Conservation (phyloP, 2,113 vertebrate species). For the Numenius arquata region DNA sequence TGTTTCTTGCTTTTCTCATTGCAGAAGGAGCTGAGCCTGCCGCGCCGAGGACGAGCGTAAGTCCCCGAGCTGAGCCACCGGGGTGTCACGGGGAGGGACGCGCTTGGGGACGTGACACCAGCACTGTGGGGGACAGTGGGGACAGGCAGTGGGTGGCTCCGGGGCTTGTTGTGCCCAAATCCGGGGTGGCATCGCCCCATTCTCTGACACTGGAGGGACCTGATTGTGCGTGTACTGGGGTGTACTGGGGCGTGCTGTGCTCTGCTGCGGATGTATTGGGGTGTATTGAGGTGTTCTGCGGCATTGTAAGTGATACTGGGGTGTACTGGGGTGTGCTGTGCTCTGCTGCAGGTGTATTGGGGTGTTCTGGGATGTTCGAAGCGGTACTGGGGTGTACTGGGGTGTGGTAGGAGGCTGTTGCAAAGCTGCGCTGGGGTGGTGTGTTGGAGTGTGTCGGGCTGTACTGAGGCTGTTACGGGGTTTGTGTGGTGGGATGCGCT, state of each 20-base stretch:
- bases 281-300: background rate
- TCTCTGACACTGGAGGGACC: background rate
- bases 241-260: background rate
- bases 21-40: constrained; percentile 95
- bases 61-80: constrained; percentile 37
- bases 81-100: background rate
- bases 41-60: constrained; percentile 89
- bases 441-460: background rate
- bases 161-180: background rate
- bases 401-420: background rate
- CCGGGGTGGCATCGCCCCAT: fast-evolving
- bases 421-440: background rate
- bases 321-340: background rate
- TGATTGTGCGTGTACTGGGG: fast-evolving
- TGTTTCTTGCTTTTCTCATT: constrained; percentile 31
- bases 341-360: background rate
- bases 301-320: background rate
- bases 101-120: fast-evolving
- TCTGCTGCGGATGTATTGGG: background rate
- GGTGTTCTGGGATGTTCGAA: background rate
- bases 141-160: fast-evolving
- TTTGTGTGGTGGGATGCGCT: no score
- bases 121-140: fast-evolving
- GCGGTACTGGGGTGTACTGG: background rate
- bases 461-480: no score